Evolutionary conservation across 2,113 vertebrate genomes (phyloP).

Genomic region (Podilymbus podiceps): DNA sequence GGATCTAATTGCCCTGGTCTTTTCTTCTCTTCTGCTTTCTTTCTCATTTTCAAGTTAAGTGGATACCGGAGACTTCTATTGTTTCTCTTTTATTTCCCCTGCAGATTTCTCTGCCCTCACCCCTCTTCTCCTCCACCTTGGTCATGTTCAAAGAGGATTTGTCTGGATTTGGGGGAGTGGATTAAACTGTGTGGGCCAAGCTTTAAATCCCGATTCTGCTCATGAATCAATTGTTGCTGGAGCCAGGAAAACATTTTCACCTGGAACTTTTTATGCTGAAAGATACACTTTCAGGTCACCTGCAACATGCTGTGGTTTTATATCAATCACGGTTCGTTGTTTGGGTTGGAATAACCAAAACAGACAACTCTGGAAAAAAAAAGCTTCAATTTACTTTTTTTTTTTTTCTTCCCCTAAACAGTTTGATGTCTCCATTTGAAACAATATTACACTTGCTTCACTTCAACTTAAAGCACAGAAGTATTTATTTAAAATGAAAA

Average conservation of each 20-base stretch:
- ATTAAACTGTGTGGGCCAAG: background rate
- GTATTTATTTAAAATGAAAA: conserved; percentile 1
- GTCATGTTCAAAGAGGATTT: background rate
- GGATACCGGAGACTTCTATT: background rate
- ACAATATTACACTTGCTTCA: background rate
- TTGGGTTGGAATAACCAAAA: background rate
- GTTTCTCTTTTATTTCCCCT: background rate
- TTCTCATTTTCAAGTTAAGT: conserved; percentile 14
- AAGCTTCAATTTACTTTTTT: conserved; percentile 18
- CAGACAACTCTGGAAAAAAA: conserved; percentile 8
- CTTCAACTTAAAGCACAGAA: background rate
- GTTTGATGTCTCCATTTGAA: background rate
- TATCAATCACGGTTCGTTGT: background rate
- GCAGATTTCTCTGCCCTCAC: background rate
- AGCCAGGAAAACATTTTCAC: conserved; percentile 14
- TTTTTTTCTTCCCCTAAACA: too few relatives aligned
- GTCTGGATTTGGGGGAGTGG: background rate
- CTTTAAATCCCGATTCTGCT: conserved; percentile 12
- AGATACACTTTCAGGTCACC: background rate
- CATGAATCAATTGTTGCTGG: background rate
- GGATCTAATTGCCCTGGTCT: conserved; percentile 9
- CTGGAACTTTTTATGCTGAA: background rate
- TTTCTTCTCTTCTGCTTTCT: background rate
- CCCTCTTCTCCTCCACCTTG: background rate
- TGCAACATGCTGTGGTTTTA: background rate